A percentile compares a stretch with the other conserved stretches of the same genome.
These are phyloP conservation scores for Aradus depressus DNA, from an alignment of 2,888 invertebrate genomes.

Conservation along the genomic window DNA sequence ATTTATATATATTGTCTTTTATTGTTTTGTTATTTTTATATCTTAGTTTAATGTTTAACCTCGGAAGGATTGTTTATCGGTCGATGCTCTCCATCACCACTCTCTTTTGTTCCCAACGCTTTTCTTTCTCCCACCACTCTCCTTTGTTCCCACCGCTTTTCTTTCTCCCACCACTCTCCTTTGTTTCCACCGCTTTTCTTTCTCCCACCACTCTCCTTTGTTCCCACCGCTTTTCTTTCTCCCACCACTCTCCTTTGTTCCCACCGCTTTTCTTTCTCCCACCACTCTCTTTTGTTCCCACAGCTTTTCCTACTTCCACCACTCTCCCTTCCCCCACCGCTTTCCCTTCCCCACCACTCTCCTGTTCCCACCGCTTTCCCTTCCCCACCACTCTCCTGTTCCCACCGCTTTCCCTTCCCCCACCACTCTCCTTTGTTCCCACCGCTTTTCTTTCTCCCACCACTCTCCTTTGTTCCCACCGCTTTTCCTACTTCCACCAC, in stretches of 20 bases:
- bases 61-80: too few relatives aligned
- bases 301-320: background rate
- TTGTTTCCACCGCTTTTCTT: background rate
- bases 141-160: too few relatives aligned
- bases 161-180: constrained; percentile 6
- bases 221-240: constrained; percentile 2
- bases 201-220: background rate
- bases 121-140: background rate
- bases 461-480: background rate
- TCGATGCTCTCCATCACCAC: too few relatives aligned
- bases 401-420: constrained; percentile 1
- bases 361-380: background rate
- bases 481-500: background rate
- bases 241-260: constrained; percentile 1
- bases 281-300: background rate
- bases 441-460: constrained; percentile 12
- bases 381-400: background rate
- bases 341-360: constrained; percentile 5
- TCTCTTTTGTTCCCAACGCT: constrained; percentile 2
- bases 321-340: background rate
- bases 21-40: too few relatives aligned
- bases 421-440: background rate
- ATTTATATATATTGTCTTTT: too few relatives aligned
- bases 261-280: constrained; percentile 1
- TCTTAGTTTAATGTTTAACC: too few relatives aligned